These are phyloP conservation scores for Astropecten irregularis DNA, from an alignment of 53 echinoderm and acorn worm genomes.

Conservation along the genomic window DNA sequence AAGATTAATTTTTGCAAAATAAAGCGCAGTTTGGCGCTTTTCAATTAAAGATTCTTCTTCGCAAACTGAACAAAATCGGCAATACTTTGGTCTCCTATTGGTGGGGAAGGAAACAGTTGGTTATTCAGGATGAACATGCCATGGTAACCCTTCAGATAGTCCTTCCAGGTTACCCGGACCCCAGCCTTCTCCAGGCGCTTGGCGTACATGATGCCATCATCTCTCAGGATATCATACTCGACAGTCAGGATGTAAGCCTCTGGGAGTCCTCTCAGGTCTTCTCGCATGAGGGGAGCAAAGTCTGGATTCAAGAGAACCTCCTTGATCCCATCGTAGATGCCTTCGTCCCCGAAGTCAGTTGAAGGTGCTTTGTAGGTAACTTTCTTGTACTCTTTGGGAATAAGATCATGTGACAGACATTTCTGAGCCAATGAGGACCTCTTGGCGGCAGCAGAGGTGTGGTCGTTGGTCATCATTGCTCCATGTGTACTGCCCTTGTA, in stretches of 20 bases:
- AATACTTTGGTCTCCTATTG: too few relatives aligned
- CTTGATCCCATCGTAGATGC: slow-evolving; percentile 60
- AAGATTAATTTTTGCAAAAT: too few relatives aligned
- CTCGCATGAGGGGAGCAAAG: slow-evolving; percentile 75
- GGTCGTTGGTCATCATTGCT: slow-evolving; percentile 59
- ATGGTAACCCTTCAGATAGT: slow-evolving; percentile 59
- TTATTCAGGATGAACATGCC: slow-evolving; percentile 9
- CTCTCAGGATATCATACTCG: slow-evolving; percentile 76
- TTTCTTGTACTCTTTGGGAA: slow-evolving; percentile 62
- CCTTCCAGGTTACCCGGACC: slow-evolving; percentile 57
- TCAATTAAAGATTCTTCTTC: too few relatives aligned
- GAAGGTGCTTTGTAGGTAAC: slow-evolving; percentile 60
- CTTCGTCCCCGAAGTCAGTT: slow-evolving; percentile 51
- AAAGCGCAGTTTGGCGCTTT: too few relatives aligned
- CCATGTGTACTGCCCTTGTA: slow-evolving; percentile 44
- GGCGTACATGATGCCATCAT: slow-evolving; percentile 90
- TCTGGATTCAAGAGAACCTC: slow-evolving; percentile 58
- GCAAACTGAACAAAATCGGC: too few relatives aligned
- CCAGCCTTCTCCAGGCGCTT: slow-evolving; percentile 78
- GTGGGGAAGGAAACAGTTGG: too few relatives aligned
- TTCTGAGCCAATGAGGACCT: slow-evolving; percentile 44
- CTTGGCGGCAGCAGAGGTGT: slow-evolving; percentile 66
- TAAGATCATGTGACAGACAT: slow-evolving; percentile 67
- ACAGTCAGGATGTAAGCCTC: slow-evolving; percentile 79
- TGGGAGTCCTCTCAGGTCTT: slow-evolving; percentile 62